These are phyloP conservation scores for Sinosuthora webbiana DNA, from an alignment of 2,113 vertebrate species.

Conservation along the genomic window DNA sequence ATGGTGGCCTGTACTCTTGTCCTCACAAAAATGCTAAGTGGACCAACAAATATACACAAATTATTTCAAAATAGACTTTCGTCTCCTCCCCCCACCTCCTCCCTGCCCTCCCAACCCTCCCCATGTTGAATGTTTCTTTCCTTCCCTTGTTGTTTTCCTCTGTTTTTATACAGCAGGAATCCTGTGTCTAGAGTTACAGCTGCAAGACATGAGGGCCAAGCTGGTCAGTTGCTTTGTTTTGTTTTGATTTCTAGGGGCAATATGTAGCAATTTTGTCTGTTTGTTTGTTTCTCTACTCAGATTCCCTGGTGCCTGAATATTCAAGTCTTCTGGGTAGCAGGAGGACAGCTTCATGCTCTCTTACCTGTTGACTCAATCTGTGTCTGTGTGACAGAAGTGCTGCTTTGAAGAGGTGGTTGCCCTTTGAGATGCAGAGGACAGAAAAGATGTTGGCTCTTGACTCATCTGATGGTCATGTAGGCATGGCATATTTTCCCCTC, in stretches of 20 bases:
- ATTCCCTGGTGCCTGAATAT: background rate
- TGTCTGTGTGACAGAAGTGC: background rate
- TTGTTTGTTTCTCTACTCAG: background rate
- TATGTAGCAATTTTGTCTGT: background rate
- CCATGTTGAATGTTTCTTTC: background rate
- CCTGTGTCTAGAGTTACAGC: slow-evolving; percentile 42
- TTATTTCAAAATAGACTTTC: background rate
- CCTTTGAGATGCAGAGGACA: background rate
- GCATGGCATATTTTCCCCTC: background rate
- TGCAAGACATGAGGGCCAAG: slow-evolving; percentile 10
- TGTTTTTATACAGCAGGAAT: background rate
- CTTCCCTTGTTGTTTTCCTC: background rate
- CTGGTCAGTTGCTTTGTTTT: slow-evolving; percentile 2
- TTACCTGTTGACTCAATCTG: background rate
- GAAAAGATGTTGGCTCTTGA: background rate
- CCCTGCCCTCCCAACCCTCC: no score
- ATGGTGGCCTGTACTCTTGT: background rate
- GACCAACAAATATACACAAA: background rate
- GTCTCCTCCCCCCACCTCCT: rapidly evolving
- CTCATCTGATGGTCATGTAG: background rate
- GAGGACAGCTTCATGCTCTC: background rate
- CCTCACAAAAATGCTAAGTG: background rate
- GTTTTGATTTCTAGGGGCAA: slow-evolving; percentile 11
- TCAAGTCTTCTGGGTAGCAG: background rate
- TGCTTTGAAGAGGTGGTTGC: background rate